Evolutionary conservation across 2,113 vertebrate genomes (phyloP).

Genomic region (Balaenoptera acutorostrata): DNA sequence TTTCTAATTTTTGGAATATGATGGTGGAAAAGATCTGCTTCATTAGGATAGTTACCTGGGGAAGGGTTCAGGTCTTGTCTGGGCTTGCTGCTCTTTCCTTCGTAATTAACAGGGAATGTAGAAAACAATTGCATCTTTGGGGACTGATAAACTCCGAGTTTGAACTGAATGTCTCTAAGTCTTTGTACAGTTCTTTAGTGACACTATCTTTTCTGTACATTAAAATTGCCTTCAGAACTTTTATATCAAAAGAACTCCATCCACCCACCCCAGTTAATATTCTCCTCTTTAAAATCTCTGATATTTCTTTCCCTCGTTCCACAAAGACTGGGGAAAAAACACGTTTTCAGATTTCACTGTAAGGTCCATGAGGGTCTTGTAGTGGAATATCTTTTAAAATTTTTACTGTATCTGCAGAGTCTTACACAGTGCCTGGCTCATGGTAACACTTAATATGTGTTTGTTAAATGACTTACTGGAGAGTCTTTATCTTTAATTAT

Average conservation of each 20-base stretch:
- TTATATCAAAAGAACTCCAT: constrained; percentile 5
- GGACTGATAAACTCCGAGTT: constrained; percentile 50
- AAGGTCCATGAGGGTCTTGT: neutral
- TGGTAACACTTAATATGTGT: neutral
- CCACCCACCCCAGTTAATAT: neutral
- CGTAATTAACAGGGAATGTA: constrained; percentile 55
- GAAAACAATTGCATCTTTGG: neutral
- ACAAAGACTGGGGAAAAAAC: neutral
- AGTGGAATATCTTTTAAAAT: neutral
- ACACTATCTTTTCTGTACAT: constrained; percentile 49
- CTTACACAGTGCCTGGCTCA: neutral
- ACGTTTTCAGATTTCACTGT: neutral
- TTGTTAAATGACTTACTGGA: neutral
- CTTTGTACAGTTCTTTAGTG: constrained; percentile 67
- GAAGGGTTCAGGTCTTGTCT: neutral
- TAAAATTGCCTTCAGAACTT: constrained; percentile 37
- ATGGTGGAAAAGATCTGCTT: constrained; percentile 19
- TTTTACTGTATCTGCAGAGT: neutral
- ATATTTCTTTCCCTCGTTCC: neutral
- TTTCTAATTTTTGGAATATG: constrained; percentile 38
- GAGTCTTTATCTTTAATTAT: neutral
- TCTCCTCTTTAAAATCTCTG: neutral
- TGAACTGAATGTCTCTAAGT: constrained; percentile 60
- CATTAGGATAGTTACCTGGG: constrained; percentile 16
- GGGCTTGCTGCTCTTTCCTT: constrained; percentile 21